Base-by-base conservation (phyloP, 2,888 invertebrate species). In the Meteorus cinctellus region DNA sequence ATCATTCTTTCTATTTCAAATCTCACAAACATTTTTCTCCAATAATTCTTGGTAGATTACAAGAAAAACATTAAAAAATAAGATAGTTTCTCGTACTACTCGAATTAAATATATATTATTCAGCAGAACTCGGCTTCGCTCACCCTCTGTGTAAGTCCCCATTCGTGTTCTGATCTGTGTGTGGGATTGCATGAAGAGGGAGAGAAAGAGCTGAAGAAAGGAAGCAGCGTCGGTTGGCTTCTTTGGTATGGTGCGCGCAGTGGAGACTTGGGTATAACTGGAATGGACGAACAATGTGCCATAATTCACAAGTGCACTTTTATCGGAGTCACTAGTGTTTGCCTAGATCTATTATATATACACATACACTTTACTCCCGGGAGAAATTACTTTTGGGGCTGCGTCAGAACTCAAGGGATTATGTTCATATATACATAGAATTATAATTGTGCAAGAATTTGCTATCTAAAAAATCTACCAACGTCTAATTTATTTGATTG, bases 241-340 rank as follows among this genome's bases (percentile, higher is more conserved):
- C 81, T 81, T 80, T 80, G 81, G 80, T 80, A 80, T 77, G 48
- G 72, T 68, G 60, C 72, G n/a, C 48, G n/a, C n/a, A 48, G 48
- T n/a, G n/a, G n/a, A 48, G n/a, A 48, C 48, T 48, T 48, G 48
- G n/a, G 4, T 75, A 77, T 77, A 77, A 67, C 67, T 67, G 72
- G 75, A 63, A 80, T 76, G 78, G 81, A 77, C 81, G 82, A 85
- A 86, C 85, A 86, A 86, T 85, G 84, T 84, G 77, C 84, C 82
- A 84, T 84, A 86, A 86, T 80, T 86, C 84, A 83, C 81, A 68
- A 69, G 75, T 77, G 75, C 72, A 73, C 27, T 60, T 74, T 76
- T 48, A 73, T 69, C 19, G 48, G 75, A 77, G 78, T 73, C 72
- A 71, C 48, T 55, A 45, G 74, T 70, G 65, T 67, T 74, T 48